Percentiles rank a stretch among this genome's conserved stretches.
Conservation (phyloP, 2,888 invertebrate genomes). For the Periphyllus acericola region DNA sequence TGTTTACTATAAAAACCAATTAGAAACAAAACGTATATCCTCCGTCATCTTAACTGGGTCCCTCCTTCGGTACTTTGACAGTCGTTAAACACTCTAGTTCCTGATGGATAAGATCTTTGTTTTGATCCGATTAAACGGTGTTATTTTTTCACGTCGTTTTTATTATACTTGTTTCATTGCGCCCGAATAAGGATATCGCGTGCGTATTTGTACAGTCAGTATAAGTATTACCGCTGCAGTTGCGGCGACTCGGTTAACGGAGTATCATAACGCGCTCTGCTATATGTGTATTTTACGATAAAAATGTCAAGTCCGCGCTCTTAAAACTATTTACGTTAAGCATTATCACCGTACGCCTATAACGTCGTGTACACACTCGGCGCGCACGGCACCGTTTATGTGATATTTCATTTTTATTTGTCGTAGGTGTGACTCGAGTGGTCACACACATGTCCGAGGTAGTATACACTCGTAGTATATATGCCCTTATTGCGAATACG, state of each 20-base stretch:
- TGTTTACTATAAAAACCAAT: too few species aligned
- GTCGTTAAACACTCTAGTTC: not conserved
- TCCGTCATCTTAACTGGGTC: not conserved
- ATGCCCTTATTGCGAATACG: not conserved
- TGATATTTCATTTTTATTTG: constrained; percentile 6
- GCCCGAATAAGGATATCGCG: not conserved
- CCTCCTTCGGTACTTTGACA: not conserved
- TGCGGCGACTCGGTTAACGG: not conserved
- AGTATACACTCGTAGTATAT: not conserved
- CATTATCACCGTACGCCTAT: not conserved
- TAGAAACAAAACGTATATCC: too few species aligned
- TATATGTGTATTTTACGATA: constrained; percentile 18
- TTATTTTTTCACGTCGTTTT: not conserved
- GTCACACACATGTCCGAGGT: not conserved
- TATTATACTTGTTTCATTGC: not conserved
- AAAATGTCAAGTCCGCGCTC: constrained; percentile 17
- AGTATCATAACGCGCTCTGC: not conserved
- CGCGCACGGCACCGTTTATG: too few species aligned
- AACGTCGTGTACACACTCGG: not conserved
- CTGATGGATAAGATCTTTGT: not conserved
- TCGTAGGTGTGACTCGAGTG: constrained; percentile 48
- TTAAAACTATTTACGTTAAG: constrained; percentile 10
- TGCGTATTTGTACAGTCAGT: not conserved
- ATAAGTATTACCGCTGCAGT: too few species aligned
- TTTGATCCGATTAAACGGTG: not conserved